Evolutionary conservation across 2,113 vertebrate genomes (phyloP), one percentile per base, ranked within the genome.

Genomic region (Zosterops borbonicus): DNA sequence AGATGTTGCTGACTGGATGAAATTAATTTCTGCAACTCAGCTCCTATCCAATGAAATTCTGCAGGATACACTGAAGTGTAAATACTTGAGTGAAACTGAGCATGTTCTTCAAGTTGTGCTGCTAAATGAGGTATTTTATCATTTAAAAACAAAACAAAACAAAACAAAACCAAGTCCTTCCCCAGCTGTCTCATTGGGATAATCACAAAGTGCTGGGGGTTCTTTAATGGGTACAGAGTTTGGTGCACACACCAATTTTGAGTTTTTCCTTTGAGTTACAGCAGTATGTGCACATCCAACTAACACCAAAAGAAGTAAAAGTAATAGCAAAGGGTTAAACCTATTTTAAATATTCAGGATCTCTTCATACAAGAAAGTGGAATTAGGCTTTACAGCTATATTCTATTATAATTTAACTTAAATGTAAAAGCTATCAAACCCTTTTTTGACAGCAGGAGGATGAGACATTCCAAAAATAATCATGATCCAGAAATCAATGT

Each of bases 391-490:
- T 62, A 29, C 11, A 8, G 62, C 58, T 49, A 12, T 53, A 31
- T 71, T 76, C 39, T 46, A 16, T 68, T 33, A 9, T 37, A 44
- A 60, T 77, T 68, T 44, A 16, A 74, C 52, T 67, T 33, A n/a
- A 31, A 56, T 76, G 41, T 70, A 12, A 55, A 78, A 94, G 24
- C 37, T 35, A 23, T 31, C 21, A 65, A 73, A 47, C 25, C 12
- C 20, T n/a, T 87, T 83, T 63, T 37, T 41, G 42, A 68, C 60
- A 83, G 52, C 18, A 46, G 87, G 68, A 92, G 44, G 33, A 49
- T 55, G 76, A 17, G 29, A 67, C 25, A 29, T 84, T 94, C 92
- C 75, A 87, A 75, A 96, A 86, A 85, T 60, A 92, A 79, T 63
- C 2, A 11, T 39, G 49, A 60, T 85, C 63, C 69, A 70, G 67